Base-by-base conservation (phyloP, 2,113 vertebrate genomes). In the Odocoileus virginianus region DNA sequence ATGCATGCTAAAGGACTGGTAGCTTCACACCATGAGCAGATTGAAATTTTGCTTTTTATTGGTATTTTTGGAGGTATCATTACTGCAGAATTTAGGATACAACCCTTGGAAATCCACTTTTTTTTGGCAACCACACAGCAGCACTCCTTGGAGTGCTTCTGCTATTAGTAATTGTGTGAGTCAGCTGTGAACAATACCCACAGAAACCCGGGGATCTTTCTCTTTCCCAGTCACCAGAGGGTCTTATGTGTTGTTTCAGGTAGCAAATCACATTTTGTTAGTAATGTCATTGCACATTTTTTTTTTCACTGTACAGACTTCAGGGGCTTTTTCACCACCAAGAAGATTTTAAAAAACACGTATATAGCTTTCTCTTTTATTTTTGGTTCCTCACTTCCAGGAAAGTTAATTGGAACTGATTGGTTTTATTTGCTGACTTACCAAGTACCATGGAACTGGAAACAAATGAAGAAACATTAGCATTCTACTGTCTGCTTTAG, bases 401-500 rank as follows among this genome's bases (percentile, higher is more conserved):
- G 92, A 92, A 98, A 95, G 79, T 97, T 97, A 97, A 97, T 96
- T 89, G 90, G 57, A 97, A 85, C 71, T 95, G 89, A 96, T 96
- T 97, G 88, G 92, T 87, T 97, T 95, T 98, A 98, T 97, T 95
- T 96, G 82, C 55, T 97, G 93, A 97, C 84, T 97, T 98, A 89
- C 91, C 54, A 96, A 96, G 36, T 40, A 91, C 78, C 61, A 93
- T 36, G 89, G 87, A 96, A 85, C 89, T 93, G 43, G 67, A 91
- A 79, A 89, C 2, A 25, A 96, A 94, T 86, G 78, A 97, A 92
- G 57, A 67, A 57, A 76, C 52, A 76, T 96, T 82, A 96, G n/a
- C 28, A 97, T 91, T 94, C 28, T 40, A 86, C 52, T 50, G 16
- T 85, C 90, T 95, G 81, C 86, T 43, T 85, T 67, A 60, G 40